Percentiles rank a stretch among this genome's conserved stretches.
These are phyloP conservation scores for Sialia sialis DNA, from an alignment of 2,113 vertebrate species.

Conservation along the genomic window DNA sequence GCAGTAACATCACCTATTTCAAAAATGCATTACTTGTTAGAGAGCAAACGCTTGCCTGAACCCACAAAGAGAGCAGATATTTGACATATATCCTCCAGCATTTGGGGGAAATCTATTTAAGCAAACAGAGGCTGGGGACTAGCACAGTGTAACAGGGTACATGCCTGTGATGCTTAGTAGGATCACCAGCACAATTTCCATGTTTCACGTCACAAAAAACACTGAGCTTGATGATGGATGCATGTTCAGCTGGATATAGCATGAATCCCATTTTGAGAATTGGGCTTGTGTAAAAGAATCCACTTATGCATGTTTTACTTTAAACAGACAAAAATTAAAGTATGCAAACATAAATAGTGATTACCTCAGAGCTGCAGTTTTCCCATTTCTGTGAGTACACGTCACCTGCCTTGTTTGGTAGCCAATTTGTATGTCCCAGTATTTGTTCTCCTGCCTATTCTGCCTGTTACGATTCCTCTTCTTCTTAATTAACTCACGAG, in stretches of 20 bases:
- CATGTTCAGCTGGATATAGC: background rate
- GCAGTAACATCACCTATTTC: background rate
- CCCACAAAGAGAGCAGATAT: background rate
- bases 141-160: background rate
- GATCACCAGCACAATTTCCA: background rate
- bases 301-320: background rate
- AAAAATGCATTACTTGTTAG: background rate
- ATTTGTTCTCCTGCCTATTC: slow-evolving; percentile 88
- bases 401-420: slow-evolving; percentile 89
- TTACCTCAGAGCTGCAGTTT: slow-evolving; percentile 83
- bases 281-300: background rate
- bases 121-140: background rate
- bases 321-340: background rate
- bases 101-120: background rate
- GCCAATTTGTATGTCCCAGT: slow-evolving; percentile 95
- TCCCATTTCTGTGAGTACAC: slow-evolving; percentile 89
- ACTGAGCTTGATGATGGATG: background rate
- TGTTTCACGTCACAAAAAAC: background rate
- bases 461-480: slow-evolving; percentile 91
- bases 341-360: background rate
- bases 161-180: background rate
- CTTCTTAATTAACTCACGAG: slow-evolving; percentile 92
- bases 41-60: background rate
- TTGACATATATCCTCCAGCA: background rate
- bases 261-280: rapidly evolving